phyloP scores from a whole-genome alignment of 2,113 vertebrate species.

The Scytalopus superciliaris region DNA sequence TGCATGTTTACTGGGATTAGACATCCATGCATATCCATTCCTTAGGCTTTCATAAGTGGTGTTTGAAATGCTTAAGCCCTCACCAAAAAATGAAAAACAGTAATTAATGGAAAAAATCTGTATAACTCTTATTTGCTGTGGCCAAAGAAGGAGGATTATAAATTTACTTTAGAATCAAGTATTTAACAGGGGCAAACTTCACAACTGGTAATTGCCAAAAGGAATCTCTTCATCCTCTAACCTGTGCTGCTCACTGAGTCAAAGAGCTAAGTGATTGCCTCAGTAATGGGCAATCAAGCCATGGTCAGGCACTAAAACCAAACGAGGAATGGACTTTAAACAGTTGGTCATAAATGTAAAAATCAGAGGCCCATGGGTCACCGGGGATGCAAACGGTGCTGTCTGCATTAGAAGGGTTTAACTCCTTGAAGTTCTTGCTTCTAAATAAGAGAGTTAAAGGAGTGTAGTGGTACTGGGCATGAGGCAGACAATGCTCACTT shows the following conservation, averaged over 20 bases:
- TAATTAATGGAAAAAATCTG: background rate
- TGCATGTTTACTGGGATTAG: background rate
- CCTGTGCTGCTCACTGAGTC: constrained; percentile 25
- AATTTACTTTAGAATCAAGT: constrained; percentile 43
- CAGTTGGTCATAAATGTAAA: constrained; percentile 52
- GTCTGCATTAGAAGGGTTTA: background rate
- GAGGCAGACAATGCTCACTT: background rate
- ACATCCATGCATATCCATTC: background rate
- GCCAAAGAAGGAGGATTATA: constrained; percentile 33
- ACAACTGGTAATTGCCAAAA: constrained; percentile 5
- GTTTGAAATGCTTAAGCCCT: background rate
- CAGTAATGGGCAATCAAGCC: constrained; percentile 50
- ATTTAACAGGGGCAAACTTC: background rate
- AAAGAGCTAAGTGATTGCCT: constrained; percentile 40
- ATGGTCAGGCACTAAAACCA: constrained; percentile 37
- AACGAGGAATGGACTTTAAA: constrained; percentile 38
- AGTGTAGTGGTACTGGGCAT: accelerated
- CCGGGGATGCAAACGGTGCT: background rate
- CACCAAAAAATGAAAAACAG: background rate
- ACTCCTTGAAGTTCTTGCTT: background rate
- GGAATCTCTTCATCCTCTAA: constrained; percentile 5
- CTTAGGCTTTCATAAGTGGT: background rate
- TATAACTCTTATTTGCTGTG: background rate
- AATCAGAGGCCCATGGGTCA: background rate
- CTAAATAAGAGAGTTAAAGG: background rate